Evolutionary conservation across 2,888 invertebrate species (phyloP).

Genomic region (Petrolisthes manimaculis): DNA sequence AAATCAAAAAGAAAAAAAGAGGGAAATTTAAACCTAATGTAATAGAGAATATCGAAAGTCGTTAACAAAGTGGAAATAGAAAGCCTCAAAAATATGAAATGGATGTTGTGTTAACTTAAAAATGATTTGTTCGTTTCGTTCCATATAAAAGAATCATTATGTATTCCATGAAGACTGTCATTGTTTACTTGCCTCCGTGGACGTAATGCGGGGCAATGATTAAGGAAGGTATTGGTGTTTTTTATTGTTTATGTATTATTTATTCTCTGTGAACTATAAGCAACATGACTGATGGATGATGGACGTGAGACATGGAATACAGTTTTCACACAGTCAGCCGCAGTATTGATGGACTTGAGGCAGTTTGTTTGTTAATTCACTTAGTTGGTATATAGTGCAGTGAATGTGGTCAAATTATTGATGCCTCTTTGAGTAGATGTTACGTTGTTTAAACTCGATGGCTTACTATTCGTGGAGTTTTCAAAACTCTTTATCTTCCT

Average conservation of each 20-base stretch:
- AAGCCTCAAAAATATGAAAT: background rate
- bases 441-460: too few relatives aligned
- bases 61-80: background rate
- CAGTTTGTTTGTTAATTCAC: too few relatives aligned
- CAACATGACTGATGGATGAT: conserved; percentile 8
- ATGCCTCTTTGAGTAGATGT: too few relatives aligned
- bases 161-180: background rate
- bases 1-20: background rate
- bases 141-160: background rate
- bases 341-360: too few relatives aligned
- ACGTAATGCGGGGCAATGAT: background rate
- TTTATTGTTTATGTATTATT: background rate
- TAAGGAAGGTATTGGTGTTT: conserved; percentile 2
- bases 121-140: background rate
- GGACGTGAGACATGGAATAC: too few relatives aligned
- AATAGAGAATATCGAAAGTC: background rate
- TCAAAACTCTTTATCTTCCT: too few relatives aligned
- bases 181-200: background rate
- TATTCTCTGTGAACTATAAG: background rate
- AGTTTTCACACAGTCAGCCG: too few relatives aligned
- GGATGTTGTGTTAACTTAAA: background rate
- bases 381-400: too few relatives aligned
- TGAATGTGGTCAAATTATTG: too few relatives aligned
- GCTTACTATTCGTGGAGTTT: too few relatives aligned
- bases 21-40: background rate